Percentiles rank a stretch among this genome's conserved stretches.
These are phyloP conservation scores for Sceloporus tristichus DNA, from an alignment of 2,113 vertebrate species.

Conservation along the genomic window DNA sequence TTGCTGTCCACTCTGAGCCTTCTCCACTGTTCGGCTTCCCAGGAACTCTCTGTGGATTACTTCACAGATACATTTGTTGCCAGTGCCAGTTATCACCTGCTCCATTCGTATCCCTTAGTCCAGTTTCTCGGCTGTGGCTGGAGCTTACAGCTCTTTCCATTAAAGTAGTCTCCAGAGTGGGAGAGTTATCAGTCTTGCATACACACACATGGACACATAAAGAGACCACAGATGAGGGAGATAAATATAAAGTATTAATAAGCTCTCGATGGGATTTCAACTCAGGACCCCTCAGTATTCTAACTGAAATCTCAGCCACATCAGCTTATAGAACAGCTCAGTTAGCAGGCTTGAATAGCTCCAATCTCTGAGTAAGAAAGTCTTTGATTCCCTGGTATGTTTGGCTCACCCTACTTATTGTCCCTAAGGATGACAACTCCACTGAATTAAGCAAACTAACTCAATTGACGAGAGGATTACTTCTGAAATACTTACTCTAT, in stretches of 20 bases:
- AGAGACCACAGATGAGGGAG: background rate
- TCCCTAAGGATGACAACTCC: background rate
- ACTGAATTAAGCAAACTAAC: background rate
- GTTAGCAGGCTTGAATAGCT: background rate
- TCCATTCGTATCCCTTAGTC: background rate
- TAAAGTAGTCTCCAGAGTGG: slow-evolving; percentile 15
- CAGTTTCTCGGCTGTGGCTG: slow-evolving; percentile 4
- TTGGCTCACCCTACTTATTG: background rate
- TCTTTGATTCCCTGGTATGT: background rate
- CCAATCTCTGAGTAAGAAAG: background rate
- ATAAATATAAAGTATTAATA: background rate
- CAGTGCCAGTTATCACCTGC: background rate
- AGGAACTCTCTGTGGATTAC: slow-evolving; percentile 10
- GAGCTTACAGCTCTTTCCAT: background rate
- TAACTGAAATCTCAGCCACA: no score
- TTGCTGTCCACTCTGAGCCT: slow-evolving; percentile 8
- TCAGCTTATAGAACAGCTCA: background rate
- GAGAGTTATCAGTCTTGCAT: background rate
- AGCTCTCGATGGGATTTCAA: slow-evolving; percentile 17
- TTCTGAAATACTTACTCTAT: background rate
- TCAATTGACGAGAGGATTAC: background rate
- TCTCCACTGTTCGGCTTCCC: background rate
- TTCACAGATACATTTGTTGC: slow-evolving; percentile 2
- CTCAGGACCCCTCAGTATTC: background rate
- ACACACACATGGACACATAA: background rate